Percentiles rank a stretch among this genome's conserved stretches.
Evolutionary conservation across 2,113 vertebrate genomes (phyloP).

Genomic region (Coracopsis vasa): DNA sequence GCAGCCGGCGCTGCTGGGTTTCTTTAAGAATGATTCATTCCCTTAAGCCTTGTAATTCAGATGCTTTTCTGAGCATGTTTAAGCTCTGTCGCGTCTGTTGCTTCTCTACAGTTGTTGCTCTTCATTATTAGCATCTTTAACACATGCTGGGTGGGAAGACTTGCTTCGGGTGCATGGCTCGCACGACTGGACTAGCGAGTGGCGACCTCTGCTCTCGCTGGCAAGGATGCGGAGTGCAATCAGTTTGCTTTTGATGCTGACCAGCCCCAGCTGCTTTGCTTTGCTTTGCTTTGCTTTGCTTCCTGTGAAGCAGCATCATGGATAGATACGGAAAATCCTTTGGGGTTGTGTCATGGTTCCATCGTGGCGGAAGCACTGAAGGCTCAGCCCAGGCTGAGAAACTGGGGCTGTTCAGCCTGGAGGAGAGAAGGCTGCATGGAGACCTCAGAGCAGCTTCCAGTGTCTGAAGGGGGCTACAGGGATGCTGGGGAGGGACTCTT

Average conservation of each 20-base stretch:
- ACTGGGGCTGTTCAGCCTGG: background rate
- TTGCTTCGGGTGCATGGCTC: background rate
- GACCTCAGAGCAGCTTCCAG: background rate
- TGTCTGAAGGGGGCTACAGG: background rate
- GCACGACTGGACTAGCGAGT: background rate
- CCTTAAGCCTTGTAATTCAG: background rate
- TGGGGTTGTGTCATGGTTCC: accelerated
- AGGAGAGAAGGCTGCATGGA: background rate
- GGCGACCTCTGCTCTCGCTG: background rate
- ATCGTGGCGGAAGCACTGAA: accelerated
- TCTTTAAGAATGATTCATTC: slow-evolving; percentile 2
- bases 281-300: background rate
- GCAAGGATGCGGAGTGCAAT: background rate
- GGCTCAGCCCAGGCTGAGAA: background rate
- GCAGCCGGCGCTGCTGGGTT: background rate
- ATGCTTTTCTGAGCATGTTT: background rate
- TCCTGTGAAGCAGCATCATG: background rate
- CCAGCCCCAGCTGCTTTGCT: background rate
- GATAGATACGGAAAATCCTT: background rate
- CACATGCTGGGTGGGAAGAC: background rate
- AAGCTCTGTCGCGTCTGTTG: background rate
- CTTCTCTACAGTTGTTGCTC: background rate
- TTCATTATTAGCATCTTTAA: background rate
- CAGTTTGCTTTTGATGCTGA: background rate
- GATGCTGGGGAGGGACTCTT: background rate